phyloP scores from a whole-genome alignment of 2,888 invertebrate genomes.

The Trypoxylon attenuatum region DNA sequence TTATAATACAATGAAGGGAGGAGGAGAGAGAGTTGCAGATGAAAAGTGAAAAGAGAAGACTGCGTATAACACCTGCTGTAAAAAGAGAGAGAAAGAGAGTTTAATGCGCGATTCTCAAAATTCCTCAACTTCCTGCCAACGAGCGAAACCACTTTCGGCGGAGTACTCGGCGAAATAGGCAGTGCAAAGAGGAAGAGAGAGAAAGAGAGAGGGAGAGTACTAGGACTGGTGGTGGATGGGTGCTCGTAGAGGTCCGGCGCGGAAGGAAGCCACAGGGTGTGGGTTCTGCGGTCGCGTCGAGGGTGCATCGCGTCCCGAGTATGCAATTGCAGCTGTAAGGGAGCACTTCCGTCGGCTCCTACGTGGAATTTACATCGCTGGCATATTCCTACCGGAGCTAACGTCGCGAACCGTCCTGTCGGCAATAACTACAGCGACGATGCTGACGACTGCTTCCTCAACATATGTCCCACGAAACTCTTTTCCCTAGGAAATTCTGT shows the following conservation, averaged over 20 bases:
- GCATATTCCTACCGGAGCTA: conserved; percentile 38
- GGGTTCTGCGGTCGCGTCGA: conserved; percentile 26
- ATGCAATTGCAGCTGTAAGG: conserved; percentile 44
- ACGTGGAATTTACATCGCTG: conserved; percentile 47
- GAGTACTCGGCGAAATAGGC: conserved; percentile 31
- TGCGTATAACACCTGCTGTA: no score
- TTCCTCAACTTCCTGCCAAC: conserved; percentile 27
- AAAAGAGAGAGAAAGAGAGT: not conserved
- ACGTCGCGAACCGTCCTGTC: conserved; percentile 26
- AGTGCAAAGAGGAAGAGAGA: no score
- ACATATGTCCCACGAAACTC: no score
- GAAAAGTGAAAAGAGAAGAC: not conserved
- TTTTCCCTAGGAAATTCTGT: no score
- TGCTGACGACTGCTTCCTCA: not conserved
- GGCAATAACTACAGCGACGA: conserved; percentile 14
- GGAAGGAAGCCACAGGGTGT: conserved; percentile 44
- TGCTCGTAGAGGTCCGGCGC: conserved; percentile 37
- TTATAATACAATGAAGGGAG: no score
- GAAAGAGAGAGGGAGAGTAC: no score
- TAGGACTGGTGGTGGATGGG: not conserved
- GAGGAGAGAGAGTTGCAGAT: no score
- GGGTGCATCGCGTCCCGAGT: conserved; percentile 27
- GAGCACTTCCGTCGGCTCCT: conserved; percentile 31
- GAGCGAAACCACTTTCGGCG: conserved; percentile 46
- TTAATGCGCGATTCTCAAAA: conserved; percentile 18